Percentiles rank a stretch among this genome's conserved stretches.
Evolutionary conservation across 2,113 vertebrate genomes (phyloP).

Genomic region (Silurus glanis): DNA sequence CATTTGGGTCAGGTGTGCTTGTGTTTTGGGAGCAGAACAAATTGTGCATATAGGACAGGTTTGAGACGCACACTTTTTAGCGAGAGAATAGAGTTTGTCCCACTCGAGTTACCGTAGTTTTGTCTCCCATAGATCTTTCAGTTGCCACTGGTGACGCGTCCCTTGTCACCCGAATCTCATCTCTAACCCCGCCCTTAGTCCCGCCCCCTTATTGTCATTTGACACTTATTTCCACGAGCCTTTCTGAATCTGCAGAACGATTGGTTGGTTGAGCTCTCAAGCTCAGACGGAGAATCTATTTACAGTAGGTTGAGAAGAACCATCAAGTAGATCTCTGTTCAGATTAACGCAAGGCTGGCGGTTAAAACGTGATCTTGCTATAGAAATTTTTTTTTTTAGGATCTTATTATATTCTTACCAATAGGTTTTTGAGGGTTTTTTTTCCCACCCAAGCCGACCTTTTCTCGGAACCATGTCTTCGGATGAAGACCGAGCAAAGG

Average conservation of each 20-base stretch:
- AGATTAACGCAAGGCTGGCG: slow-evolving; percentile 53
- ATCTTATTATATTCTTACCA: background rate
- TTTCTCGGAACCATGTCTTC: slow-evolving; percentile 73
- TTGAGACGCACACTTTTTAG: background rate
- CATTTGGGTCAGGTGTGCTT: background rate
- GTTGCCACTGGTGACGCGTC: slow-evolving; percentile 74
- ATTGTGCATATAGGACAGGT: background rate
- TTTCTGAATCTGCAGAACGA: slow-evolving; percentile 5
- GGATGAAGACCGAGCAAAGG: slow-evolving; percentile 79
- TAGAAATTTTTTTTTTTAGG: slow-evolving; percentile 5
- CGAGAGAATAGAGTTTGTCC: slow-evolving; percentile 11
- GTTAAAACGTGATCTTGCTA: slow-evolving; percentile 27
- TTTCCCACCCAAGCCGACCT: slow-evolving; percentile 47
- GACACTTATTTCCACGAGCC: slow-evolving; percentile 22
- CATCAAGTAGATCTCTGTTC: slow-evolving; percentile 62
- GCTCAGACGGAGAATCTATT: slow-evolving; percentile 63
- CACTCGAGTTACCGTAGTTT: slow-evolving; percentile 26
- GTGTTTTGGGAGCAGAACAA: background rate
- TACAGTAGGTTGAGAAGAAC: slow-evolving; percentile 70
- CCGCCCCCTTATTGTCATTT: slow-evolving; percentile 54
- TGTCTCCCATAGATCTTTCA: slow-evolving; percentile 21
- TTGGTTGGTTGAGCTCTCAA: slow-evolving; percentile 55
- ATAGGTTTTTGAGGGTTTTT: slow-evolving; percentile 23
- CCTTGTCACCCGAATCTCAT: slow-evolving; percentile 52
- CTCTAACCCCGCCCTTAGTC: slow-evolving; percentile 53